Percentiles rank a stretch among this genome's conserved stretches.
phyloP scores from a whole-genome alignment of 2,888 invertebrate species.

The Epirrhoe alternata region DNA sequence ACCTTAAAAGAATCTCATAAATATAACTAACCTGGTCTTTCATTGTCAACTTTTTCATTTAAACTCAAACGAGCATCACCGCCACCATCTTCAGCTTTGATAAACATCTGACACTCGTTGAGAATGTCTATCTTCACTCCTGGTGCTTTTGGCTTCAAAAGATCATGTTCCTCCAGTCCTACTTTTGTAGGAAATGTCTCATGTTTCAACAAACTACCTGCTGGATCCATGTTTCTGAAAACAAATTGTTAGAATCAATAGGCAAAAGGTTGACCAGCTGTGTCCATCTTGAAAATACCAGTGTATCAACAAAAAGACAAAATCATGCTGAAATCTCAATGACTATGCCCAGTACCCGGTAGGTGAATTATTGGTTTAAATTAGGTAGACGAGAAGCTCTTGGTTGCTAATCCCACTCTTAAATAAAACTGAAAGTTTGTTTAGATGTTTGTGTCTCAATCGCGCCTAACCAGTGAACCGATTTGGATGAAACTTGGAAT shows the following conservation, averaged over 20 bases:
- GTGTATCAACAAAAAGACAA: neutral
- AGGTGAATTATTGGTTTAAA: neutral
- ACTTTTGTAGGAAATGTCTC: conserved; percentile 47
- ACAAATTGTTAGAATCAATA: neutral
- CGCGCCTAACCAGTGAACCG: no score
- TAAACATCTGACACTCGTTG: conserved; percentile 76
- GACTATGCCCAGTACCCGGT: neutral
- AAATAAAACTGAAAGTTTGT: no score
- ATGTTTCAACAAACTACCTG: conserved; percentile 57
- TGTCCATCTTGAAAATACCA: neutral
- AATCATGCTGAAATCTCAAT: neutral
- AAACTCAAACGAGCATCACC: conserved; percentile 67
- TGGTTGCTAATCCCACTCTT: no score
- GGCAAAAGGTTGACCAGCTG: conserved; percentile 11
- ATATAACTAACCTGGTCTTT: conserved; percentile 41
- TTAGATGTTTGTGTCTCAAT: no score
- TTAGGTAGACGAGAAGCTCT: neutral
- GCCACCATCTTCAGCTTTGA: conserved; percentile 77
- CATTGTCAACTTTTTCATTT: conserved; percentile 50
- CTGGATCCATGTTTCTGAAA: conserved; percentile 62
- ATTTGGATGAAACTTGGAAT: no score
- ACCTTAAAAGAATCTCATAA: no score
- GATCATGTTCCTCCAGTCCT: conserved; percentile 56
- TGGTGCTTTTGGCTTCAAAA: conserved; percentile 55
- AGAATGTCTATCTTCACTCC: conserved; percentile 70